Base-by-base conservation (phyloP, 2,888 invertebrate genomes). In the Eilema caniola region DNA sequence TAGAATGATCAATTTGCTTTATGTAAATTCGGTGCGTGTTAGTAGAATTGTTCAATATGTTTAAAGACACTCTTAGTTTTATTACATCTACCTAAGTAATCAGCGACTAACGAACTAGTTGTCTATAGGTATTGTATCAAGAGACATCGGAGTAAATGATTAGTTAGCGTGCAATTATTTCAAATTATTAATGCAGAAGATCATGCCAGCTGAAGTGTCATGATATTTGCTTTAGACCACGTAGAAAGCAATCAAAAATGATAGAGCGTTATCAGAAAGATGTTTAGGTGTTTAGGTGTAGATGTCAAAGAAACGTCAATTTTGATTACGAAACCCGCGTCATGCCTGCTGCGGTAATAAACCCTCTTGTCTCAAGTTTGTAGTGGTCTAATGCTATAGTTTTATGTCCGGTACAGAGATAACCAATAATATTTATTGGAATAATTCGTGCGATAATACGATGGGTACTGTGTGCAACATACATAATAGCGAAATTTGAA, bases 281-380 rank as follows among this genome's bases (percentile, higher is more conserved):
- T 28, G 28, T 0, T 1, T 20, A 3, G 5, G 7, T 47, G 59
- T 59, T 8, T 25, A 53, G 47, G 75, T 79, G 75, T 78, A 83
- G 78, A 79, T 83, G 76, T 76, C 78, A 67, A 78, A 81, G 79
- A 81, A 79, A 83, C 75, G 80, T 81, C 78, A 79, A 83, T 79
- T 77, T 75, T 69, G 70, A 69, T 70, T 37, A 75, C 76, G 80
- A 79, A 84, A 84, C 83, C 85, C 81, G 78, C 77, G 81, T 81
- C 76, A 77, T 74, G 87, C 80, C 89, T 90, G 89, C 73, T 69
- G 73, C 76, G 85, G 83, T 82, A 83, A 77, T 90, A 86, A 89
- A 88, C 79, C 72, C 73, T 71, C 75, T 73, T 73, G 76, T 78
- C 78, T 78, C 83, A 79, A 82, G 79, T 86, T 85, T 85, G 85